Conservation (phyloP, 1,140 invertebrate genomes). For the Orussus abietinus region DNA sequence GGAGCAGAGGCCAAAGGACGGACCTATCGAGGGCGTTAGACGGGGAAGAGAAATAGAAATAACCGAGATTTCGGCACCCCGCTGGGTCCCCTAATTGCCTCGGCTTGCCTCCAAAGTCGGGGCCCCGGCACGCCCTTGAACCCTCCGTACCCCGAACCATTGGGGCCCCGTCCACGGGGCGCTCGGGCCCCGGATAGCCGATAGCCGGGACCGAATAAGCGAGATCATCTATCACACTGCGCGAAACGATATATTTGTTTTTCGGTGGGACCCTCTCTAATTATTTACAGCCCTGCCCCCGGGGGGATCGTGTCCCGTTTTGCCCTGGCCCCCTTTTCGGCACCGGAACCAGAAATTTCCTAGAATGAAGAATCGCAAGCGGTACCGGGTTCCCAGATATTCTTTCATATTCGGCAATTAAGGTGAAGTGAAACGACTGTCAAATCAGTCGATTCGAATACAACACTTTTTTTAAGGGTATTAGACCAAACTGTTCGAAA, state of each 20-base stretch:
- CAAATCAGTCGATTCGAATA: too few relatives aligned
- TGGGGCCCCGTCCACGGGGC: conserved; percentile 20
- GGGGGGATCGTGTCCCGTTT: conserved; percentile 13
- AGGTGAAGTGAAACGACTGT: too few relatives aligned
- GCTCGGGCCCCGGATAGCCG: not conserved
- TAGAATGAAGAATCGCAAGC: too few relatives aligned
- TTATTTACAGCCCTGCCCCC: conserved; percentile 42
- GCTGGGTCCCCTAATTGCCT: conserved; percentile 51
- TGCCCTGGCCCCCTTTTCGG: too few relatives aligned
- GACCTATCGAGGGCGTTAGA: too few relatives aligned
- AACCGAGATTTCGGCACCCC: conserved; percentile 47
- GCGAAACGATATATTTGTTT: conserved; percentile 54
- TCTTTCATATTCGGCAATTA: too few relatives aligned
- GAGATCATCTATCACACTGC: conserved; percentile 52
- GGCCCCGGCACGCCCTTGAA: conserved; percentile 43
- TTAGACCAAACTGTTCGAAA: too few relatives aligned
- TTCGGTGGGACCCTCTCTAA: conserved; percentile 45
- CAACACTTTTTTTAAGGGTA: too few relatives aligned
- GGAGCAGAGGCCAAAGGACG: conserved; percentile 24
- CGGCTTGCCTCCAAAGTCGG: conserved; percentile 32
- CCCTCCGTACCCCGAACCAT: conserved; percentile 23
- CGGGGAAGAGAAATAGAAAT: conserved; percentile 25
- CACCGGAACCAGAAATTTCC: too few relatives aligned
- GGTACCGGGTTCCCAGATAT: too few relatives aligned
- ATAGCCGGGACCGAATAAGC: conserved; percentile 35